Conservation (phyloP, 2,888 invertebrate species). For the Ernsta delagoae region DNA sequence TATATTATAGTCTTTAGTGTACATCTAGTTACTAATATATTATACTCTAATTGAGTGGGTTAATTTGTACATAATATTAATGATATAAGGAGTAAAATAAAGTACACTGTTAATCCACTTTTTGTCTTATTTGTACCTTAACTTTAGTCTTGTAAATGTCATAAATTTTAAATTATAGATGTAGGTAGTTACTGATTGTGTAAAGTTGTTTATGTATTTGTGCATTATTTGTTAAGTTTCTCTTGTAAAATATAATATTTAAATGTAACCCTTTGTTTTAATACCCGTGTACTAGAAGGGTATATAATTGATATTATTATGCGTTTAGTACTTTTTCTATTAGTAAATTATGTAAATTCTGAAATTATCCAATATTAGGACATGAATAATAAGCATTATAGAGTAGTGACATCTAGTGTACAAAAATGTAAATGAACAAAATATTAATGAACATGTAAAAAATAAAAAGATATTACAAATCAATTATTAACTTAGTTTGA, state of each 20-base stretch:
- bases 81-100: conserved; percentile 10
- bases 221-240: conserved; percentile 34
- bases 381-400: too few species aligned
- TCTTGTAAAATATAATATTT: conserved; percentile 34
- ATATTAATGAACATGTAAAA: too few species aligned
- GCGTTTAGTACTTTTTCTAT: too few species aligned
- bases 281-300: neutral
- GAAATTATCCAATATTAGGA: too few species aligned
- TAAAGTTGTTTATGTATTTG: conserved; percentile 30
- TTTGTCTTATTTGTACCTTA: conserved; percentile 18
- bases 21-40: conserved; percentile 21
- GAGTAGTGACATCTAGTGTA: too few species aligned
- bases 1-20: conserved; percentile 51
- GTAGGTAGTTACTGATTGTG: conserved; percentile 14
- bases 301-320: too few species aligned
- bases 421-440: too few species aligned
- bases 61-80: conserved; percentile 23
- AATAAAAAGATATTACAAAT: too few species aligned
- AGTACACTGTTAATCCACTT: conserved; percentile 13
- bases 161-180: neutral
- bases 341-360: too few species aligned
- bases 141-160: conserved; percentile 9
- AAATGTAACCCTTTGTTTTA: conserved; percentile 24
- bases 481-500: too few species aligned
- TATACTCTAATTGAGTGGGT: conserved; percentile 2